phyloP scores from a whole-genome alignment of 1,140 invertebrate species.

The Eupeodes corollae region DNA sequence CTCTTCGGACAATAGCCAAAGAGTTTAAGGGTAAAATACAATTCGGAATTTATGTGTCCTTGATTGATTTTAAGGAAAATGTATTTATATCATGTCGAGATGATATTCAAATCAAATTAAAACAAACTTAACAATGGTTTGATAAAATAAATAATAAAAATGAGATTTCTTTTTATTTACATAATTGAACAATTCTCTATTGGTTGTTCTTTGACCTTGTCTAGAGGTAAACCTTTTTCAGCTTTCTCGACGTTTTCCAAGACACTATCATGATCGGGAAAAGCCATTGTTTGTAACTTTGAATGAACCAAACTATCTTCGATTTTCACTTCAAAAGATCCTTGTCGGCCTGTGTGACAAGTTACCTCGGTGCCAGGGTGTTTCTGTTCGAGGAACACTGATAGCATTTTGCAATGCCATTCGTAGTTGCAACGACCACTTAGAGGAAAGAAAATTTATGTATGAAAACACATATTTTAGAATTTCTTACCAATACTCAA shows the following conservation, averaged over 20 bases:
- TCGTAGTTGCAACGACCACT: constrained; percentile 30
- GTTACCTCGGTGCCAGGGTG: constrained; percentile 17
- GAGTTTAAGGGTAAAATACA: constrained; percentile 60
- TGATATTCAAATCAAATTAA: constrained; percentile 1
- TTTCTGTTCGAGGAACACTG: constrained; percentile 18
- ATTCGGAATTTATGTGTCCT: constrained; percentile 63
- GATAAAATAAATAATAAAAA: neutral
- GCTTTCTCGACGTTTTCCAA: constrained; percentile 39
- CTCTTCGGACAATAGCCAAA: constrained; percentile 66
- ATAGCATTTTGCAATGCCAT: constrained; percentile 27
- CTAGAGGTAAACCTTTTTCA: constrained; percentile 32
- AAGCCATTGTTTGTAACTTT: constrained; percentile 45
- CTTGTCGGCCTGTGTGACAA: constrained; percentile 33
- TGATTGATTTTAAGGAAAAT: neutral
- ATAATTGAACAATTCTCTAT: constrained; percentile 37
- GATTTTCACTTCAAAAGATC: constrained; percentile 50
- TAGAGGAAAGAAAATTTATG: neutral
- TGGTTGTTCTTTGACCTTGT: constrained; percentile 38
- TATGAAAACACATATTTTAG: neutral
- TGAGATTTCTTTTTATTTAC: constrained; percentile 8
- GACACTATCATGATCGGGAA: constrained; percentile 47
- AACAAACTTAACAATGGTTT: neutral
- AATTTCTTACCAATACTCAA: constrained; percentile 28
- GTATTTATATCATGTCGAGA: constrained; percentile 1
- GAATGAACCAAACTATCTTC: constrained; percentile 48